These are phyloP conservation scores for Cordylochernes scorpioides DNA, from an alignment of 2,888 invertebrate species.

Conservation along the genomic window DNA sequence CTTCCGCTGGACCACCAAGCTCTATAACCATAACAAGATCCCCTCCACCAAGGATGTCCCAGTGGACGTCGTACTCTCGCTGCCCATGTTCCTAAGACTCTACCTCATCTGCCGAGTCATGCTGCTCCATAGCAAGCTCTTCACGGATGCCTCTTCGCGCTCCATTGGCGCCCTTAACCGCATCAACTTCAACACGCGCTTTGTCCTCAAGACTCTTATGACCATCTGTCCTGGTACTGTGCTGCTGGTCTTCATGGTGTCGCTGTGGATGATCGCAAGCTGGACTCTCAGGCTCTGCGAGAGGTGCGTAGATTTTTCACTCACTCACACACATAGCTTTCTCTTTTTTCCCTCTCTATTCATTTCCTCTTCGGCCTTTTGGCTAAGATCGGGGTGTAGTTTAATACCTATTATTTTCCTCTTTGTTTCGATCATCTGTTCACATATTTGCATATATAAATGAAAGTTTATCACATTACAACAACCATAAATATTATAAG, in stretches of 20 bases:
- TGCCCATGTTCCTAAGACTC: constrained; percentile 97
- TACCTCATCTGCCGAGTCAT: constrained; percentile 98
- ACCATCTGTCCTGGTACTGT: constrained; percentile 97
- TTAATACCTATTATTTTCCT: too few relatives aligned
- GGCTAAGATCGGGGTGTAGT: too few relatives aligned
- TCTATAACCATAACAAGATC: constrained; percentile 41
- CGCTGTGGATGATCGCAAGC: constrained; percentile 95
- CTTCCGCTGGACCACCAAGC: constrained; percentile 83
- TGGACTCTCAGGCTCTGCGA: constrained; percentile 97
- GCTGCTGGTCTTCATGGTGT: constrained; percentile 93
- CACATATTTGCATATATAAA: too few relatives aligned
- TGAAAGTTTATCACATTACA: too few relatives aligned
- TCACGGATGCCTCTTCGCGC: constrained; percentile 95
- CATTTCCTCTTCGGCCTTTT: too few relatives aligned
- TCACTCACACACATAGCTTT: too few relatives aligned
- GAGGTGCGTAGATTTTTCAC: constrained; percentile 41
- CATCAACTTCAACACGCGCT: constrained; percentile 80
- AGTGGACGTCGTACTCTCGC: constrained; percentile 81
- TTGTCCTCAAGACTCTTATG: constrained; percentile 94
- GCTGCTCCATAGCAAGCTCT: constrained; percentile 95
- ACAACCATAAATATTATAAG: too few relatives aligned
- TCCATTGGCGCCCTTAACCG: constrained; percentile 90
- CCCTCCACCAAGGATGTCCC: constrained; percentile 34
- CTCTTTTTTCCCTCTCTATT: too few relatives aligned
- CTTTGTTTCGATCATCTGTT: too few relatives aligned